phyloP scores from a whole-genome alignment of 2,113 vertebrate species.

The Pangasianodon hypophthalmus region DNA sequence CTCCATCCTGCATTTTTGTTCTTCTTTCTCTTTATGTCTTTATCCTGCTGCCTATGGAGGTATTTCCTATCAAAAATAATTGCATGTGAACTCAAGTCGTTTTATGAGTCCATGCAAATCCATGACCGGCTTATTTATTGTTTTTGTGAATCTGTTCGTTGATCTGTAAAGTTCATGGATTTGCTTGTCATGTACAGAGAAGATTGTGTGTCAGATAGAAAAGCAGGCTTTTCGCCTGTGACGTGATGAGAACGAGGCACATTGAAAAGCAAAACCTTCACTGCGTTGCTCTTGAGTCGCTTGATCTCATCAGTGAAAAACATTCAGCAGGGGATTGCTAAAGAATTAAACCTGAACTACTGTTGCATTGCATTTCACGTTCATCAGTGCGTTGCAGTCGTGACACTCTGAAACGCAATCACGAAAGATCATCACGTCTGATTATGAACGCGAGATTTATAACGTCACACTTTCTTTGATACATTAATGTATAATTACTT shows the following conservation, averaged over 20 bases:
- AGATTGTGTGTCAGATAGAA: neutral
- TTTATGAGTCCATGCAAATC: neutral
- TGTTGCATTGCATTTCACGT: neutral
- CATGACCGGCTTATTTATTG: neutral
- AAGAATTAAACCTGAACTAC: neutral
- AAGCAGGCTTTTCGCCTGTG: neutral
- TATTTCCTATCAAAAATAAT: neutral
- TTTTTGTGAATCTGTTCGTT: neutral
- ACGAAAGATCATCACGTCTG: neutral
- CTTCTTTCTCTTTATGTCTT: neutral
- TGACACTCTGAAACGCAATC: neutral
- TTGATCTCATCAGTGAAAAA: neutral
- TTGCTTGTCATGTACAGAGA: neutral
- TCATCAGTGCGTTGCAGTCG: neutral
- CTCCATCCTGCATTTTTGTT: conserved; percentile 36
- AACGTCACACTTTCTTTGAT: neutral
- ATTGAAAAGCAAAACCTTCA: neutral
- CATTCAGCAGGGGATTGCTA: neutral
- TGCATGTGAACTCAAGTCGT: neutral
- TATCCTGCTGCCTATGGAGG: conserved; percentile 6
- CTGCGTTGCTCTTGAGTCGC: no score
- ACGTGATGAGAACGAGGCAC: neutral
- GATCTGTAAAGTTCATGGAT: neutral
- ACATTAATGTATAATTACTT: no score
- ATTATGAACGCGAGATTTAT: neutral